Conservation (phyloP, 1,140 invertebrate species). For the Drosophila parvula region DNA sequence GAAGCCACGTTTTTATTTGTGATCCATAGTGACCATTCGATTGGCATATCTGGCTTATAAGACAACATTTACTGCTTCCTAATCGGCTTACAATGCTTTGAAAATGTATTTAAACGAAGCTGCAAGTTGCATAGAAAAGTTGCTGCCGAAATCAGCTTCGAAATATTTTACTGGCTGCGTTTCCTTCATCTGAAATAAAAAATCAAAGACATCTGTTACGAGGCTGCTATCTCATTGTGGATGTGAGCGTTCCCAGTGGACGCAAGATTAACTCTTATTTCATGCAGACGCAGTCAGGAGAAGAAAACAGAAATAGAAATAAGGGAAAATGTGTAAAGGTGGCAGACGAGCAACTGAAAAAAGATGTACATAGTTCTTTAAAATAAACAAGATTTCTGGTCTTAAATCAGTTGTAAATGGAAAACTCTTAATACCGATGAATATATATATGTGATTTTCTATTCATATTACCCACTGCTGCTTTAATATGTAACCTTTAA, state of each 20-base stretch:
- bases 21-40: background rate
- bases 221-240: conserved; percentile 1
- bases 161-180: conserved; percentile 5
- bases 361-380: too few relatives aligned
- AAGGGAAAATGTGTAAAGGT: conserved; percentile 9
- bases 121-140: background rate
- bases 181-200: background rate
- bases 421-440: background rate
- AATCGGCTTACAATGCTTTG: conserved; percentile 4
- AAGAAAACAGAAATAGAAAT: conserved; percentile 1
- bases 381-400: background rate
- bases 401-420: background rate
- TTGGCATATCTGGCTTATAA: conserved; percentile 1
- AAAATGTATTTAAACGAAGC: conserved; percentile 3
- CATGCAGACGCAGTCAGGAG: conserved; percentile 9
- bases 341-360: background rate
- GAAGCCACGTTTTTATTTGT: background rate
- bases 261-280: conserved; percentile 17
- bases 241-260: conserved; percentile 13
- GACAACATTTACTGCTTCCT: background rate
- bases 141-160: background rate
- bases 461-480: background rate
- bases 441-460: background rate
- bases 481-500: background rate
- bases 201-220: conserved; percentile 11